phyloP scores from a whole-genome alignment of 2,797 vertebrate genomes.

The Anguilla megastoma region DNA sequence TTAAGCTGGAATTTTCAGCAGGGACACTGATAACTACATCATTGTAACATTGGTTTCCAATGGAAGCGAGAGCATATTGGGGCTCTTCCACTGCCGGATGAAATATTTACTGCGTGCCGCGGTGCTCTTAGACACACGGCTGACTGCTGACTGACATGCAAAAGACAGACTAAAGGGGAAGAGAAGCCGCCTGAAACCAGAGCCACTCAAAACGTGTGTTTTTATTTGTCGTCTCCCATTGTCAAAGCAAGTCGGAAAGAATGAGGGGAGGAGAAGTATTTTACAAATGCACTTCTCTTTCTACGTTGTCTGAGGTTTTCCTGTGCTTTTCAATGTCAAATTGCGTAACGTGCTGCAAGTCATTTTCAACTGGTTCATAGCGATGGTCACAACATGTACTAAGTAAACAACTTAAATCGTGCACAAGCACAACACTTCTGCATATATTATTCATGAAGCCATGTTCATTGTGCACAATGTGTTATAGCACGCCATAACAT shows the following conservation, averaged over 20 bases:
- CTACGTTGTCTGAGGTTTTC: neutral
- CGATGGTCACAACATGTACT: neutral
- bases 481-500: neutral
- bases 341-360: neutral
- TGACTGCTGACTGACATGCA: slow-evolving; percentile 9
- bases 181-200: neutral
- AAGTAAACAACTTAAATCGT: neutral
- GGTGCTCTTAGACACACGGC: neutral
- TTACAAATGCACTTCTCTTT: neutral
- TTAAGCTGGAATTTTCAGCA: too few relatives aligned
- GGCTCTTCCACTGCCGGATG: neutral
- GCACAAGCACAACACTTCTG: neutral
- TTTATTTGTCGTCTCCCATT: neutral
- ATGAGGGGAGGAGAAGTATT: neutral
- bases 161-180: neutral
- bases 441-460: neutral
- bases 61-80: neutral
- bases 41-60: neutral
- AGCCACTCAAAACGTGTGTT: neutral
- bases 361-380: neutral
- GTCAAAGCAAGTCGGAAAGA: neutral
- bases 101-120: neutral
- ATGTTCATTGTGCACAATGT: neutral
- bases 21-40: neutral
- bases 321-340: neutral